phyloP scores from a whole-genome alignment of 1,140 invertebrate species.

The Meteorus sp. region DNA sequence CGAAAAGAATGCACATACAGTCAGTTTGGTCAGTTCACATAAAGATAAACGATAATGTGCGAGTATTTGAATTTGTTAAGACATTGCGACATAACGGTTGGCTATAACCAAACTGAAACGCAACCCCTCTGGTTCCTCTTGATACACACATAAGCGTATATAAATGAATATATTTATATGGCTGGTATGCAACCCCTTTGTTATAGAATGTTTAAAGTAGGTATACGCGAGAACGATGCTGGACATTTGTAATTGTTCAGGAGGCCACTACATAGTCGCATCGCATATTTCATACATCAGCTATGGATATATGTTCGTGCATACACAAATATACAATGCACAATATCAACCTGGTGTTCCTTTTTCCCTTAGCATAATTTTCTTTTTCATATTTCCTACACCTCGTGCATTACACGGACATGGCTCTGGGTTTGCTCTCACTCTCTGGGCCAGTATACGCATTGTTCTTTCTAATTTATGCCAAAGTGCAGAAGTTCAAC shows the following conservation, averaged over 20 bases:
- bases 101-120: constrained; percentile 41
- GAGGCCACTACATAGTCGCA: constrained; percentile 35
- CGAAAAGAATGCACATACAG: not conserved
- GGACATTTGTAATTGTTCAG: constrained; percentile 47
- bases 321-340: too few species aligned
- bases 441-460: constrained; percentile 4
- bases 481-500: too few species aligned
- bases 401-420: too few species aligned
- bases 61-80: constrained; percentile 42
- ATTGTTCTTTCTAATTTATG: constrained; percentile 54
- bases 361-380: not conserved
- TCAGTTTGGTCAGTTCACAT: too few species aligned
- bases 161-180: too few species aligned
- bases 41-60: constrained; percentile 28
- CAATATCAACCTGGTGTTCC: too few species aligned
- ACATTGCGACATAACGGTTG: constrained; percentile 51
- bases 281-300: constrained; percentile 41
- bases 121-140: constrained; percentile 29
- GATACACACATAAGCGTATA: too few species aligned
- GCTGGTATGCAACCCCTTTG: constrained; percentile 8
- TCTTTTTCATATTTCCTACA: too few species aligned
- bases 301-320: too few species aligned
- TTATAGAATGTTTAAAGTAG: not conserved
- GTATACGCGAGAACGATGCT: constrained; percentile 8
- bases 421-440: not conserved